Base-by-base conservation (phyloP, 1,140 invertebrate genomes). In the Colletes latitarsis region DNA sequence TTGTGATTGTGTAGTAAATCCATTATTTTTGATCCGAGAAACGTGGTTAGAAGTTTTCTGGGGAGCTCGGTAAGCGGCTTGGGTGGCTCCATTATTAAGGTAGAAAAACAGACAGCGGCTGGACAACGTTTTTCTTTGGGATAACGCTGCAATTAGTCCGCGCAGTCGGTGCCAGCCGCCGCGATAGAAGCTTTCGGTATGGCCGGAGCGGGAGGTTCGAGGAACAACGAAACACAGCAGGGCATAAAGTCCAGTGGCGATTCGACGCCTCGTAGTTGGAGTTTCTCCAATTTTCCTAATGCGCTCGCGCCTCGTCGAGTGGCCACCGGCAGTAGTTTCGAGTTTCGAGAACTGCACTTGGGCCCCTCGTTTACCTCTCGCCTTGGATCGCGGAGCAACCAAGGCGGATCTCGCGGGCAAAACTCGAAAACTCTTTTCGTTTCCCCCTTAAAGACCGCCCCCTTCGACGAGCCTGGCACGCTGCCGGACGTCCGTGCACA, bases 241-340 rank as follows among this genome's bases (percentile, higher is more conserved):
- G 14, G 62, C 41, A 39, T 21, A 53, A 76, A 85, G 30, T 75
- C 58, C 67, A 77, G 75, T 70, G 66, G 43, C 82, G 88, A 77
- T 81, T 64, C 64, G 75, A 83, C 82, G 80, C 77, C 73, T 81
- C 71, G 64, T 71, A 85, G 75, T 90, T 90, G 89, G 89, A 89
- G 85, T 73, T 71, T 81, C 82, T 90, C 89, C 89, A 90, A 89
- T 90, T 90, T 89, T 89, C 71, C 82, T 90, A 90, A 90, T 90
- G 89, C 87, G 87, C 78, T 80, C 49, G 71, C 43, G 81, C 43
- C 81, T 70, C 49, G 60, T 41, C 9, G 52, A 62, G 57, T 39
- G 57, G 75, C 43, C 41, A 46, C 60, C 52, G 17, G n/a, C 10
- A 55, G 71, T 73, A 82, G 79, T 85, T 82, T 85, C 84, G 70